Evolutionary conservation across 2,113 vertebrate genomes (phyloP).

Genomic region (Jacana jacana): DNA sequence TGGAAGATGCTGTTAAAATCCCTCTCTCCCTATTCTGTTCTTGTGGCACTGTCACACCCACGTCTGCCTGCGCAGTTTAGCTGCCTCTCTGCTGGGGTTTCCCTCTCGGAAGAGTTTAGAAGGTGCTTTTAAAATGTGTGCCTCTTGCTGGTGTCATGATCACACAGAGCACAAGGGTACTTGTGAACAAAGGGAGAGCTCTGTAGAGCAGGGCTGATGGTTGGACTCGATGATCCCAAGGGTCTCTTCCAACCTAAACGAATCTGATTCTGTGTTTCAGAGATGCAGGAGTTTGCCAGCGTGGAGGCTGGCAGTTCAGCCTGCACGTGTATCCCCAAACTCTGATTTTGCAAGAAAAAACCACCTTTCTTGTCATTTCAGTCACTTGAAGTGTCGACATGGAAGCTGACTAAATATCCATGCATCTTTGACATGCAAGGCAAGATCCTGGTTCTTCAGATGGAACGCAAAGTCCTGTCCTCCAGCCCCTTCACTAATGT

Average conservation of each 20-base stretch:
- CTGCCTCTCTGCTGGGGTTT: background rate
- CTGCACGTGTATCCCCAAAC: background rate
- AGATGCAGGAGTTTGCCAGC: background rate
- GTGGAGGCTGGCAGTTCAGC: background rate
- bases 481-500: accelerated
- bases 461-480: accelerated
- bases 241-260: too few relatives aligned
- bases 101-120: background rate
- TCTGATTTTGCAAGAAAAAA: background rate
- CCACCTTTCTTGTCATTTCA: background rate
- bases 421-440: constrained; percentile 17
- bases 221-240: too few relatives aligned
- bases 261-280: too few relatives aligned
- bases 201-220: too few relatives aligned
- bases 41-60: background rate
- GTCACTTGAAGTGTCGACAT: background rate
- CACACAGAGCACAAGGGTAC: background rate
- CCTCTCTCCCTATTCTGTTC: background rate
- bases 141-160: background rate
- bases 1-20: background rate
- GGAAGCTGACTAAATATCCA: background rate
- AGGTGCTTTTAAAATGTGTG: background rate
- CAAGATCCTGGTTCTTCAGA: accelerated
- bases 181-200: too few relatives aligned
- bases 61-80: background rate